Percentiles rank a stretch among this genome's conserved stretches.
These are phyloP conservation scores for Marcusenius ussheri DNA, from an alignment of 2,113 vertebrate genomes.

Conservation along the genomic window DNA sequence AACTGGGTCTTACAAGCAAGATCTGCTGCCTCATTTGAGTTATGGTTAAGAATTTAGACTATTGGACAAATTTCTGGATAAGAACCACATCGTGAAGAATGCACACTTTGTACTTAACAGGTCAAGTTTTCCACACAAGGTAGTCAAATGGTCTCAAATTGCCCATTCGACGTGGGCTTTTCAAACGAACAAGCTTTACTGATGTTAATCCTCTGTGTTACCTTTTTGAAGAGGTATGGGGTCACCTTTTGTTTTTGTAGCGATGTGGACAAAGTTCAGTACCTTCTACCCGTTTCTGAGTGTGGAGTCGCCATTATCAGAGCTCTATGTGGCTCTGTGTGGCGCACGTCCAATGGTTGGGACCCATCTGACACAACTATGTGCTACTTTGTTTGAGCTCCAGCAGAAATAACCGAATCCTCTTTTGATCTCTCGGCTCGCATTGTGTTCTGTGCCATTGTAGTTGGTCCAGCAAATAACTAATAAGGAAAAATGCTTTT, in stretches of 20 bases:
- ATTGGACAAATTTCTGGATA: neutral
- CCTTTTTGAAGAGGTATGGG: neutral
- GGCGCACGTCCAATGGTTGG: neutral
- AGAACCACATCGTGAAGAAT: neutral
- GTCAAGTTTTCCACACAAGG: neutral
- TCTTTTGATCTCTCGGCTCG: neutral
- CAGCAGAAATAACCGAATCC: neutral
- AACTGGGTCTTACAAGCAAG: neutral
- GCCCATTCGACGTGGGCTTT: neutral
- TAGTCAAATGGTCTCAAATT: neutral
- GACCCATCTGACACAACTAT: neutral
- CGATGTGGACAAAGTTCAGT: neutral
- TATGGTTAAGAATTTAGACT: neutral
- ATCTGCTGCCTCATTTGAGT: neutral
- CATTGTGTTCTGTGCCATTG: neutral
- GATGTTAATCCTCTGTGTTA: neutral
- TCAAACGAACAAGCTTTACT: neutral
- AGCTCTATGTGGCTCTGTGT: neutral
- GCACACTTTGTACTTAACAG: neutral
- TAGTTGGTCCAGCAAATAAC: neutral
- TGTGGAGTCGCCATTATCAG: neutral
- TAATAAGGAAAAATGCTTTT: slow-evolving; percentile 3
- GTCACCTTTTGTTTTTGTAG: neutral
- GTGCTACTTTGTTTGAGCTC: slow-evolving; percentile 1
- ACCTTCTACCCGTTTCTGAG: neutral